Evolutionary conservation across 1,140 invertebrate species (phyloP).

Genomic region (Berghia stephanieae): DNA sequence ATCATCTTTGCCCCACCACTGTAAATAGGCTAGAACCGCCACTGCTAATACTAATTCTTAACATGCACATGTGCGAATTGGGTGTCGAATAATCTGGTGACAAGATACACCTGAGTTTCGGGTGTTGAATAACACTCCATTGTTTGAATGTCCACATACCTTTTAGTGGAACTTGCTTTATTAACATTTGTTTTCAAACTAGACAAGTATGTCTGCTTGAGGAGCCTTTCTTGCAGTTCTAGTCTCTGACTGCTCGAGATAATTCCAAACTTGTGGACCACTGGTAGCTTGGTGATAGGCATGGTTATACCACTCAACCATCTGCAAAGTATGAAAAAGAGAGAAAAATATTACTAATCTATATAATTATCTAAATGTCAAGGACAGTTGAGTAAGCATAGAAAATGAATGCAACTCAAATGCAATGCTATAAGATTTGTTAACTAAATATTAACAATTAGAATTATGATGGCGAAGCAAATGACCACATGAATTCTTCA

Average conservation of each 20-base stretch:
- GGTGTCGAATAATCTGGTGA: too few species aligned
- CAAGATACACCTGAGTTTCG: too few species aligned
- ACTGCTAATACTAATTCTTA: too few species aligned
- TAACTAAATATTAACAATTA: neutral
- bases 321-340: neutral
- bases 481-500: too few species aligned
- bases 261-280: slow-evolving; percentile 68
- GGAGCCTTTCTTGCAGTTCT: slow-evolving; percentile 63
- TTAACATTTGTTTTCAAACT: slow-evolving; percentile 48
- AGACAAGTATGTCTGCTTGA: slow-evolving; percentile 59
- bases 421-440: neutral
- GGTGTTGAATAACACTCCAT: too few species aligned
- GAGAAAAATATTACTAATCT: neutral
- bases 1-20: too few species aligned
- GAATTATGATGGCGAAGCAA: too few species aligned
- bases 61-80: too few species aligned
- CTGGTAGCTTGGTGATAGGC: slow-evolving; percentile 64
- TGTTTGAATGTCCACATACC: too few species aligned
- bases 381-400: neutral
- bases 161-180: slow-evolving; percentile 45
- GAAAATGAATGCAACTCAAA: neutral
- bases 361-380: neutral
- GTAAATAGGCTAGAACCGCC: too few species aligned
- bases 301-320: too few species aligned
- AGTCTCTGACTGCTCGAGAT: slow-evolving; percentile 65